Evolutionary conservation across 1,140 invertebrate species (phyloP), one percentile per base, ranked within the genome.

Genomic region (Potamilus streckersoni): DNA sequence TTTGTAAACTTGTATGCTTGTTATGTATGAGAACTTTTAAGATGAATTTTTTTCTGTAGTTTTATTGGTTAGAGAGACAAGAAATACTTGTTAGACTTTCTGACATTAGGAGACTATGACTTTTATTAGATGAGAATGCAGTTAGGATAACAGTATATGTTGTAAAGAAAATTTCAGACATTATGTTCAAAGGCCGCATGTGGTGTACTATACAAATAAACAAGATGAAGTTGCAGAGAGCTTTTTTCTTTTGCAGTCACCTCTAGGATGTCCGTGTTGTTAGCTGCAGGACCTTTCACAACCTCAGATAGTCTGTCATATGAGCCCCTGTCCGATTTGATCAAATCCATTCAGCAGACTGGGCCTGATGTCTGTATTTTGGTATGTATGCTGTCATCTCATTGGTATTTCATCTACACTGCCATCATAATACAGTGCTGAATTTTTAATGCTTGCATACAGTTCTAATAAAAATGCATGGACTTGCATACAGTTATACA

Each of bases 251-350:
- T 71, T 78, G 23, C 59, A 79, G 80, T 66, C 55, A 31, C 49
- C 38, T 38, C 68, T 8, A 90, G 91, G 61, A 74, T 97, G 19
- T 93, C 93, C 82, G 90, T 97, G 55, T 90, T 96, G 16, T 89
- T 96, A 16, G 95, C 94, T 16, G 92, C 93, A 38, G 97, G 96
- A 14, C 96, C 96, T 0, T 97, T 94, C 82, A 95, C 95, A 0
- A 92, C 93, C 2, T 91, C 92, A 13, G 94, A 95, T 70, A 94
- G 94, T 84, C 86, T 96, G 69, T 86, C 91, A 2, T 97, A 94
- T 88, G 94, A 97, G 81, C 95, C 96, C 0, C 89, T 97, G 16
- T 92, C 93, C 78, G 95, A 96, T 84, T 90, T 97, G 2, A 89
- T 96, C 23, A 89, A 92, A 27, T 92, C 93, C 80, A 91, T 96